Evolutionary conservation across 2,888 invertebrate genomes (phyloP).

Genomic region (Nomada fabriciana): DNA sequence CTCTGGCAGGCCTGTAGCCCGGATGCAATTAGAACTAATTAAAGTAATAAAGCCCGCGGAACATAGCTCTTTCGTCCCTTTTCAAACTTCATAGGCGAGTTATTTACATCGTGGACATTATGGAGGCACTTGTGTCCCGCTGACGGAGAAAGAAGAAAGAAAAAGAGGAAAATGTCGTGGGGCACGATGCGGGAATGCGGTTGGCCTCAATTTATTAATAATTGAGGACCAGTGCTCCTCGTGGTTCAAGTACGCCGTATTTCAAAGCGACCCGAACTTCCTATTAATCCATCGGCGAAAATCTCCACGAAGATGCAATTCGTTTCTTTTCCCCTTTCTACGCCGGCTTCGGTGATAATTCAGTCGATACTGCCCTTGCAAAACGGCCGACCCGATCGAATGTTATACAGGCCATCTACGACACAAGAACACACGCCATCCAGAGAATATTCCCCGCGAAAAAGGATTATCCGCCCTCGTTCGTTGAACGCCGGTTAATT

Average conservation of each 20-base stretch:
- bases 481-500: conserved; percentile 32
- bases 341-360: neutral
- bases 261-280: conserved; percentile 41
- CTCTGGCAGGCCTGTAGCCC: neutral
- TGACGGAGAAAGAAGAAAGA: neutral
- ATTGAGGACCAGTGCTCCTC: conserved; percentile 38
- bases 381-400: too few relatives aligned
- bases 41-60: conserved; percentile 49
- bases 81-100: conserved; percentile 44
- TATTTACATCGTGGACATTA: conserved; percentile 58
- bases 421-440: too few relatives aligned
- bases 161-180: conserved; percentile 29
- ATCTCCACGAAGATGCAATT: conserved; percentile 50
- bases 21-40: conserved; percentile 54
- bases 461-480: neutral
- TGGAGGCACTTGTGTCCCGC: conserved; percentile 34
- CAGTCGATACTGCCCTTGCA: conserved; percentile 12
- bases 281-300: conserved; percentile 22
- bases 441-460: too few relatives aligned
- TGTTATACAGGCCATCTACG: too few relatives aligned
- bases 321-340: conserved; percentile 8
- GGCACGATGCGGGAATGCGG: conserved; percentile 15
- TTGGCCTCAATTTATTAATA: conserved; percentile 58
- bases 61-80: conserved; percentile 19
- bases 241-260: conserved; percentile 24